Evolutionary conservation across 2,113 vertebrate species (phyloP).

Genomic region (Gambusia holbrooki): DNA sequence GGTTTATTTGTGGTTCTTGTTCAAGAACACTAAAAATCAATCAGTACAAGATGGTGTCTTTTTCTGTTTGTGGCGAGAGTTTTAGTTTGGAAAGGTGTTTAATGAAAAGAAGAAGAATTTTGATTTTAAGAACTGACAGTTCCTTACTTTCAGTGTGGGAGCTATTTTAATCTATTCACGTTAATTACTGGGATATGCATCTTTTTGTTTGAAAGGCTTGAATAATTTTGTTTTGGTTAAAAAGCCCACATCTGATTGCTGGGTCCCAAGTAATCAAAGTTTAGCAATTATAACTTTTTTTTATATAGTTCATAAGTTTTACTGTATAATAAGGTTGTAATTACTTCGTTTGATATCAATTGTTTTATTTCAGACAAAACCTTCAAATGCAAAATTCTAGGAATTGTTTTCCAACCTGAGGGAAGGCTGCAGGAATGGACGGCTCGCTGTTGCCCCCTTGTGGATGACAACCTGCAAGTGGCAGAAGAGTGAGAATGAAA

Average conservation of each 20-base stretch:
- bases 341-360: background rate
- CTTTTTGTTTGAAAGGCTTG: background rate
- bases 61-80: background rate
- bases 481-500: background rate
- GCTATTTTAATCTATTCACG: background rate
- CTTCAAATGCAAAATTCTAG: background rate
- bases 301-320: background rate
- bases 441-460: conserved; percentile 68
- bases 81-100: background rate
- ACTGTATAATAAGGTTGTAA: background rate
- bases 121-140: background rate
- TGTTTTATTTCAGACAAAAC: background rate
- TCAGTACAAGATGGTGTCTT: background rate
- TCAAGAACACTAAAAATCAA: background rate
- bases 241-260: conserved; percentile 3
- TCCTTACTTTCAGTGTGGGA: background rate
- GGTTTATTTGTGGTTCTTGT: background rate
- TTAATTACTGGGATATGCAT: background rate
- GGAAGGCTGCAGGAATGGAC: conserved; percentile 21
- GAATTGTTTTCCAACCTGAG: background rate
- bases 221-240: conserved; percentile 9
- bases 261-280: background rate
- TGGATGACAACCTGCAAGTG: conserved; percentile 22
- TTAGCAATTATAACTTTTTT: background rate
- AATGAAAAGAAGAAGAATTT: background rate